Base-by-base conservation (phyloP, 2,797 vertebrate species). In the Pseudomugil tenellus region DNA sequence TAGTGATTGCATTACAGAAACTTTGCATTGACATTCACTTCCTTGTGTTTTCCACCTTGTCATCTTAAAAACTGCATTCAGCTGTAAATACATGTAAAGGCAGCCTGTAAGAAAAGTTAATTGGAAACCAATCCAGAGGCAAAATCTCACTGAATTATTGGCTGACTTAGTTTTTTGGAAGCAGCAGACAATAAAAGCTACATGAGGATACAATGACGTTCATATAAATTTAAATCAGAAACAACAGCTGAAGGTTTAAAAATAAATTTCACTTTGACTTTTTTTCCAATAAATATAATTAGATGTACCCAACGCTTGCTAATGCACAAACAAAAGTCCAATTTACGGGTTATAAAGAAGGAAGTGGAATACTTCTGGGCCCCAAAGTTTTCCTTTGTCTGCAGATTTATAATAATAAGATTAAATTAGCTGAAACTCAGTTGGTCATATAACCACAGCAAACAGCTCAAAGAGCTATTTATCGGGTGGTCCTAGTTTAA, bases 401-500 rank as follows among this genome's bases (percentile, higher is more conserved):
- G 23, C 23, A 25, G 21, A 51, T 51, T 51, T 23, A 49, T 51
- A 51, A 25, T 4, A 26, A 51, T 51, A 4, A 25, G 13, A 25
- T 26, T 51, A 51, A 51, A 26, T 26, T 25, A 21, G n/a, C 46
- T 23, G 46, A 11, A 49, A 49, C 46, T 23, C 12, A 3, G 21
- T n/a, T 19, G n/a, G 19, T 7, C n/a, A 46, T 21, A 8, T 46
- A 29, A 29, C 29, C 10, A 21, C 43, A 21, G 21, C 46, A 48
- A 48, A 51, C 6, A 25, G 23, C 14, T 43, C 37, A 34, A 26
- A 25, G 37, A 43, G 32, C 28, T 34, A 51, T 54, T 60, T 29
- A 54, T 61, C 29, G 46, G 37, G 29, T n/a, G 53, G 41, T n/a
- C 67, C 55, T 28, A 37, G 31, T 14, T n/a, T 69, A 34, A 55